These are phyloP conservation scores for Steinernema hermaphroditum DNA, from an alignment of 2,888 invertebrate genomes.

Conservation along the genomic window DNA sequence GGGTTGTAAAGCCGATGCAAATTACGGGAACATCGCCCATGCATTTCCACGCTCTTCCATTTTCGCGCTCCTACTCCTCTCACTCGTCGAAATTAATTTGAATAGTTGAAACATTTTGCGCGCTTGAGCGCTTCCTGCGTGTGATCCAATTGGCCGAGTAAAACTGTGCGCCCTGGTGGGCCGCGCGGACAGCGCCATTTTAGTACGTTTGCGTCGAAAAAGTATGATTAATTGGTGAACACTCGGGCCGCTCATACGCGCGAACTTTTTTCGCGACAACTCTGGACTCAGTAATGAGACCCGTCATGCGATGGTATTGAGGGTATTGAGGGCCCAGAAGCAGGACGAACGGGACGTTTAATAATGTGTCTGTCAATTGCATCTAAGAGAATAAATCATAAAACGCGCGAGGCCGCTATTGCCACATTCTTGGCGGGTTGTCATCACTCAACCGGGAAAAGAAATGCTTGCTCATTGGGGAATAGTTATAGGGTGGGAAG, in stretches of 20 bases:
- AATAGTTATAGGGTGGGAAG: constrained; percentile 11
- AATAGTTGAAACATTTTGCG: constrained; percentile 30
- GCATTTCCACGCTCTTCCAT: constrained; percentile 1
- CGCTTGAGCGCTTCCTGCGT: constrained; percentile 25
- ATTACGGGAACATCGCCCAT: constrained; percentile 23
- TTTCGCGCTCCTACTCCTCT: not conserved
- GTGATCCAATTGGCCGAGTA: constrained; percentile 26
- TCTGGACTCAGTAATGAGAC: constrained; percentile 16
- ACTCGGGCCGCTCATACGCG: not conserved
- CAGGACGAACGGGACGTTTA: constrained; percentile 18
- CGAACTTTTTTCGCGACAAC: constrained; percentile 19
- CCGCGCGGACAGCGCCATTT: not conserved
- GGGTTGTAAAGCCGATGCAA: constrained; percentile 9
- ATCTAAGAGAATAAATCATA: constrained; percentile 29
- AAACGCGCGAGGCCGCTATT: constrained; percentile 7
- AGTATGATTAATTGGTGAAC: constrained; percentile 26
- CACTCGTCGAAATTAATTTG: constrained; percentile 25
- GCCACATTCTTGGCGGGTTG: constrained; percentile 29
- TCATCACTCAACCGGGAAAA: constrained; percentile 26
- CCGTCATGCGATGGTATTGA: not conserved
- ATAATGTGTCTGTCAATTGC: constrained; percentile 29
- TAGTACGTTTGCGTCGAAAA: not conserved
- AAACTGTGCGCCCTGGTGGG: constrained; percentile 16
- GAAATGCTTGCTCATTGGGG: constrained; percentile 23
- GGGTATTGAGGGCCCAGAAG: not conserved